phyloP scores from a whole-genome alignment of 2,888 invertebrate species.

The Sussaba pulchella region DNA sequence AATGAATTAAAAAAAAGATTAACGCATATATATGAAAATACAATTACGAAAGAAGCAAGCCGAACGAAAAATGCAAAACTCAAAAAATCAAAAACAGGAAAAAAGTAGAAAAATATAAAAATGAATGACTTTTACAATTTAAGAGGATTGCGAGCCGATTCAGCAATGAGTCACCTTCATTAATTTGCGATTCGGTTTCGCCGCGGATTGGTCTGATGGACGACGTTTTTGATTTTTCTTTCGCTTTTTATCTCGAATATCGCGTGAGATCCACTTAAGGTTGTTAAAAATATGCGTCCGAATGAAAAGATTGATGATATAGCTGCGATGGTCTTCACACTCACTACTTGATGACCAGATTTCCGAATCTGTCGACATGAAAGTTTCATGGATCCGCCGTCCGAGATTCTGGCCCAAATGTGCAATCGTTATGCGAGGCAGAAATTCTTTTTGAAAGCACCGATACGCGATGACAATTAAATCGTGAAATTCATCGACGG shows the following conservation, averaged over 20 bases:
- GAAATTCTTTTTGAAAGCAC: too few relatives aligned
- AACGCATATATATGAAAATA: too few relatives aligned
- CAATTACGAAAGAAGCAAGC: too few relatives aligned
- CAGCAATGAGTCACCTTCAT: slow-evolving; percentile 3
- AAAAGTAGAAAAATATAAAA: too few relatives aligned
- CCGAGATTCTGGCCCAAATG: not conserved
- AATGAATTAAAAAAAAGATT: too few relatives aligned
- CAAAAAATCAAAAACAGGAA: too few relatives aligned
- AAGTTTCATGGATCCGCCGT: slow-evolving; percentile 21
- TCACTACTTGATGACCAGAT: slow-evolving; percentile 26
- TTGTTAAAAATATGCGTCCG: slow-evolving; percentile 14
- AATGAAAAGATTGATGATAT: slow-evolving; percentile 1
- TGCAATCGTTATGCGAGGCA: too few relatives aligned
- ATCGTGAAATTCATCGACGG: not conserved
- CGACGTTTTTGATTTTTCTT: not conserved
- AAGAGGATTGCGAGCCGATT: not conserved
- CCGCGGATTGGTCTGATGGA: not conserved
- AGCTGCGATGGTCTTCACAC: slow-evolving; percentile 24
- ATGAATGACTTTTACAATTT: not conserved
- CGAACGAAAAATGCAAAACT: too few relatives aligned
- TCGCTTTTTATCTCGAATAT: slow-evolving; percentile 17
- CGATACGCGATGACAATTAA: too few relatives aligned
- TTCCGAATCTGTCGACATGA: slow-evolving; percentile 9
- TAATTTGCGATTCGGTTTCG: not conserved
- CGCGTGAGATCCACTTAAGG: slow-evolving; percentile 33